Percentiles rank a stretch among this genome's conserved stretches.
Conservation (phyloP, 2,888 invertebrate species). For the Scaptomyza caliginosa region DNA sequence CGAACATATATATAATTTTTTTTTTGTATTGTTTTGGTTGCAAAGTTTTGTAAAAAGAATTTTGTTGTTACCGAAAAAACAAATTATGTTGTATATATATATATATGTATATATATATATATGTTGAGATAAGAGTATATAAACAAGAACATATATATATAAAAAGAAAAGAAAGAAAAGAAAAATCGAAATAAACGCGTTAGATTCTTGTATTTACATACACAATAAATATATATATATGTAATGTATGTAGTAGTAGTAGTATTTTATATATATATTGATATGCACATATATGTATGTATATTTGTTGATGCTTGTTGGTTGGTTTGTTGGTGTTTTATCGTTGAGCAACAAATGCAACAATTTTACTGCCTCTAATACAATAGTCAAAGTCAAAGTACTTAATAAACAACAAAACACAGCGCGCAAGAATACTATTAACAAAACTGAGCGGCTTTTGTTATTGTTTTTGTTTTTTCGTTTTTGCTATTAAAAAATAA, state of each 20-base stretch:
- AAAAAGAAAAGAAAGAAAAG: constrained; percentile 83
- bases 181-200: constrained; percentile 84
- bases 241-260: constrained; percentile 32
- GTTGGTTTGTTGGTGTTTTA: too few species aligned
- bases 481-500: constrained; percentile 80
- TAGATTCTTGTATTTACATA: constrained; percentile 82
- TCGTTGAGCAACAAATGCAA: constrained; percentile 37
- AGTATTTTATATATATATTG: constrained; percentile 27
- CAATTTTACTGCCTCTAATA: constrained; percentile 36
- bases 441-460: constrained; percentile 21
- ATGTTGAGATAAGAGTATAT: constrained; percentile 53
- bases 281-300: constrained; percentile 35
- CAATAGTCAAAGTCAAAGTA: neutral
- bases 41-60: constrained; percentile 66
- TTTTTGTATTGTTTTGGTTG: constrained; percentile 63
- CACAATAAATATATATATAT: constrained; percentile 62
- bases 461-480: neutral
- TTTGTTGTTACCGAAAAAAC: constrained; percentile 80
- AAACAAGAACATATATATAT: constrained; percentile 82
- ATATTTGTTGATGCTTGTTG: constrained; percentile 25
- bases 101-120: constrained; percentile 49
- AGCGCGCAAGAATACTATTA: constrained; percentile 30
- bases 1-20: constrained; percentile 84
- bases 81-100: constrained; percentile 67
- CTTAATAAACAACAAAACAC: constrained; percentile 20